These are phyloP conservation scores for Falco columbarius DNA, from an alignment of 2,797 vertebrate species.

Conservation along the genomic window DNA sequence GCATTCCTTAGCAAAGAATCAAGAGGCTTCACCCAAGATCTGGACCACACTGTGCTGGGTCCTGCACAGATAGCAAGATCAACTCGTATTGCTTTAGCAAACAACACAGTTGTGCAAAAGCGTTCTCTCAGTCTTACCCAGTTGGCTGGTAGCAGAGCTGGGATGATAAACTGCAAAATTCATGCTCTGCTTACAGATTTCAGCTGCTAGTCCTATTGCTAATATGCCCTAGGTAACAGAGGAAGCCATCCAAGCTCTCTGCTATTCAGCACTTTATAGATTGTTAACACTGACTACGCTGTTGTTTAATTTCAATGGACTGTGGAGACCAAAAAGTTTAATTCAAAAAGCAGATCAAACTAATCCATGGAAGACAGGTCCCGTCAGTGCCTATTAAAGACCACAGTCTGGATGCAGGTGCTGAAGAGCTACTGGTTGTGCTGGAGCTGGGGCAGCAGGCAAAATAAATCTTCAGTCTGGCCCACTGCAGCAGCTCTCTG, in stretches of 20 bases:
- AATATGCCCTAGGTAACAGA: not conserved
- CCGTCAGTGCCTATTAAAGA: not conserved
- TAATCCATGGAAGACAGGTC: not conserved
- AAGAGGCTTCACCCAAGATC: not conserved
- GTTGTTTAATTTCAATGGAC: not conserved
- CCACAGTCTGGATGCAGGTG: rapidly evolving
- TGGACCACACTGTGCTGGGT: rapidly evolving
- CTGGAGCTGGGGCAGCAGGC: not conserved
- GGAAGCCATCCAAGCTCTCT: not conserved
- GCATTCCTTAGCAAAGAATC: not conserved
- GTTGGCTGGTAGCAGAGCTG: not conserved
- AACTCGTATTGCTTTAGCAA: not conserved
- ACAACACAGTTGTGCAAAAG: not conserved
- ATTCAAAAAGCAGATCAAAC: not conserved
- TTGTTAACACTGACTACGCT: not conserved
- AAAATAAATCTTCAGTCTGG: not conserved
- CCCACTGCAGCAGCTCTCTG: not conserved
- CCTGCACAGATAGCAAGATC: not conserved
- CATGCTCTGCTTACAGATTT: not conserved
- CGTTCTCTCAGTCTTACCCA: not conserved
- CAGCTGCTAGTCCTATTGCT: not conserved
- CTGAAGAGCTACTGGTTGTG: not conserved
- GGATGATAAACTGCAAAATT: not conserved
- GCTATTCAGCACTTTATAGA: not conserved
- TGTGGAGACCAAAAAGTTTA: not conserved